Percentiles rank a stretch among this genome's conserved stretches.
These are phyloP conservation scores for Heliothis subflexa DNA, from an alignment of 1,140 invertebrate species.

Conservation along the genomic window DNA sequence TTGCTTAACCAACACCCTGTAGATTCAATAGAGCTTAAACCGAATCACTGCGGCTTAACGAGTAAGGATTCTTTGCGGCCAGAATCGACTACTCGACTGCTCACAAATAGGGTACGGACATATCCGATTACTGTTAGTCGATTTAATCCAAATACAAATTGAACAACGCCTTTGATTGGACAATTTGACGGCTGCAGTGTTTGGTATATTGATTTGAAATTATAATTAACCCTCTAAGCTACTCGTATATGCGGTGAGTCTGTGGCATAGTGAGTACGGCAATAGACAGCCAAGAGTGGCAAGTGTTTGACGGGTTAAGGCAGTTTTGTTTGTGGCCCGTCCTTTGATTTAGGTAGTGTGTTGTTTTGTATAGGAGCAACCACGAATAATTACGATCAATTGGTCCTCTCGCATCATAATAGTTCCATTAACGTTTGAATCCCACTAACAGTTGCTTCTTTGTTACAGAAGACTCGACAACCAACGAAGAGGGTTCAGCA, in stretches of 20 bases:
- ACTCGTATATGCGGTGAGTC: too few relatives aligned
- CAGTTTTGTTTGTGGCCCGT: too few relatives aligned
- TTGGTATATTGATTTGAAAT: background rate
- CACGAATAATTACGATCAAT: too few relatives aligned
- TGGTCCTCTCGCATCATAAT: too few relatives aligned
- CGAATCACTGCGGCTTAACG: slow-evolving; percentile 48
- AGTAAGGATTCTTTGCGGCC: slow-evolving; percentile 41
- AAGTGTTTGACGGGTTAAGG: too few relatives aligned
- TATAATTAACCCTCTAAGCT: too few relatives aligned
- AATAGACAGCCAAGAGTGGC: too few relatives aligned
- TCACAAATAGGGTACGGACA: slow-evolving; percentile 15
- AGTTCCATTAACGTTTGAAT: background rate
- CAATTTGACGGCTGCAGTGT: slow-evolving; percentile 33
- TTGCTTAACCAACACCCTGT: slow-evolving; percentile 36
- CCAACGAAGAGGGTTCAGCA: slow-evolving; percentile 88
- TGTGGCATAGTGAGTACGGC: too few relatives aligned
- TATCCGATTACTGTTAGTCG: slow-evolving; percentile 49
- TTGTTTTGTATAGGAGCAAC: too few relatives aligned
- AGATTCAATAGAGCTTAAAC: slow-evolving; percentile 52
- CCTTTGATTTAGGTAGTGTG: too few relatives aligned
- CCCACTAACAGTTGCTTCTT: slow-evolving; percentile 33
- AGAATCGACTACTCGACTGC: slow-evolving; percentile 24
- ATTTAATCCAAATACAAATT: slow-evolving; percentile 46
- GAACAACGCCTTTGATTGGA: slow-evolving; percentile 45
- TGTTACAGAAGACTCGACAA: slow-evolving; percentile 90